Base-by-base conservation (phyloP, 1,140 invertebrate genomes). In the Pseudobourletiella spinata region DNA sequence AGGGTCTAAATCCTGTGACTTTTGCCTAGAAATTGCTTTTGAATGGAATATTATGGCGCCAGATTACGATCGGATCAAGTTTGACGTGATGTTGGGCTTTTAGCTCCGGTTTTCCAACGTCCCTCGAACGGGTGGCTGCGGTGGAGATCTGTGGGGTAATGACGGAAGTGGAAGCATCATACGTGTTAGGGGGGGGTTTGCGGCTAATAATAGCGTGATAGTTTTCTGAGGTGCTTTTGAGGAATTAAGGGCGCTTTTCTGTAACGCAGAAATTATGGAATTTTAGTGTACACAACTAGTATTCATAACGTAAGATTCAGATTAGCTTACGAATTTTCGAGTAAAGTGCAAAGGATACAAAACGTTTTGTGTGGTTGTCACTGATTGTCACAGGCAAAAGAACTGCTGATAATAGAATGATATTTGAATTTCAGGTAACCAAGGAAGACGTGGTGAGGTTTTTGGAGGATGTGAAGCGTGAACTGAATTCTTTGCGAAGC, bases 401-500 rank as follows among this genome's bases (percentile, higher is more conserved):
- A 39, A 39, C n/a, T 11, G 8, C n/a, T 39, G 32, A 39, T 39
- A 39, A 39, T 39, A 39, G 8, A 39, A 39, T 39, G n/a, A 11
- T 39, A 11, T 39, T 39, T 11, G n/a, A 39, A 30, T 32, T 32
- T 42, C 39, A 24, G n/a, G 24, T 26, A n/a, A 25, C 24, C 25
- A 54, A 54, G 50, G 82, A 85, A 73, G 84, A 84, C 71, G 85
- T 84, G 3, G 80, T 86, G n/a, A 76, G 78, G 26, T 87, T 86
- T 72, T 74, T 87, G 16, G 82, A 86, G 72, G 83, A 86, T 64
- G 85, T 87, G 48, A 85, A 84, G 67, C 77, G 79, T 64, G 83
- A 84, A 63, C 79, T 87, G 55, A 83, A 85, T 59, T 81, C 81
- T 67, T 71, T 86, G 26, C 80, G 82, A 65, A 76, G 76, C 1